Conservation (phyloP, 2,888 invertebrate species). For the Caenorhabditis sinica region DNA sequence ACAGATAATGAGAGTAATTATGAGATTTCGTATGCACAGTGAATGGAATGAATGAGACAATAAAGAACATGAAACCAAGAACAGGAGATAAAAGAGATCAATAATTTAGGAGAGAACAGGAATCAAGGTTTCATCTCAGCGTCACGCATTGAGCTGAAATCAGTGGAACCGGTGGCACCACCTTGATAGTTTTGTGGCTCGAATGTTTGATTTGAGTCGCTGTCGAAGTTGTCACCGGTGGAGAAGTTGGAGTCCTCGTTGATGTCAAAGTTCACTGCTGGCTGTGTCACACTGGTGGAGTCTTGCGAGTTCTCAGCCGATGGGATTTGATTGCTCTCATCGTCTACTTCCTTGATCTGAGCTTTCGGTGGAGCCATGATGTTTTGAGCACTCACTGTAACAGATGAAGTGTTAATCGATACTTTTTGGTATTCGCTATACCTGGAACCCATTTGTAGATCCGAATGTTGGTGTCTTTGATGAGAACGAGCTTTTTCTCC, state of each 20-base stretch:
- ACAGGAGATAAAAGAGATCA: slow-evolving; percentile 18
- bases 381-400: slow-evolving; percentile 77
- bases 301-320: slow-evolving; percentile 78
- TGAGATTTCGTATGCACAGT: slow-evolving; percentile 19
- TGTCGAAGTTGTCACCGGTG: slow-evolving; percentile 78
- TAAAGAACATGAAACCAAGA: slow-evolving; percentile 14
- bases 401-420: background rate
- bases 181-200: slow-evolving; percentile 70
- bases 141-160: slow-evolving; percentile 80
- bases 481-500: slow-evolving; percentile 99
- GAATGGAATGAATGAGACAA: slow-evolving; percentile 13
- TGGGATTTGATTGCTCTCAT: slow-evolving; percentile 74
- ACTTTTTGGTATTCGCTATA: slow-evolving; percentile 12
- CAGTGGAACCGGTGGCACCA: slow-evolving; percentile 72
- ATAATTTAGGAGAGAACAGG: background rate
- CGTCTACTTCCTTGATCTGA: slow-evolving; percentile 68
- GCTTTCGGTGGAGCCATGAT: slow-evolving; percentile 69
- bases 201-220: slow-evolving; percentile 80
- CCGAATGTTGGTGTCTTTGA: slow-evolving; percentile 97
- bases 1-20: slow-evolving; percentile 36
- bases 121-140: slow-evolving; percentile 72
- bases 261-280: slow-evolving; percentile 61
- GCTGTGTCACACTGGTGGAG: slow-evolving; percentile 59
- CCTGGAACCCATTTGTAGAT: slow-evolving; percentile 98
- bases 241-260: slow-evolving; percentile 83